phyloP scores from a whole-genome alignment of 2,797 vertebrate genomes.

The Holocentrus rufus region DNA sequence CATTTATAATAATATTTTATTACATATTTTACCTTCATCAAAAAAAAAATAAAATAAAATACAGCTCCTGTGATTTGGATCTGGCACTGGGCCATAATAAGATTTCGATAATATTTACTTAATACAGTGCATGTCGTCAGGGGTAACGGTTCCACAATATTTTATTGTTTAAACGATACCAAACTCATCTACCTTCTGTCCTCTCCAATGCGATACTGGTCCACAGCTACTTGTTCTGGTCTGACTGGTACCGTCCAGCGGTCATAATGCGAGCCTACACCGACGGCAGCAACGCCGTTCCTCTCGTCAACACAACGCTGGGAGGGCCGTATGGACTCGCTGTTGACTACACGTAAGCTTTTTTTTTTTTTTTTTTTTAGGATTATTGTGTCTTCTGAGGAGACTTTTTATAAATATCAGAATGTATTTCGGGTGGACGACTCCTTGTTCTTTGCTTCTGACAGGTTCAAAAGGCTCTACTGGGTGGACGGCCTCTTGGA shows the following conservation, averaged over 20 bases:
- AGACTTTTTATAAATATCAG: background rate
- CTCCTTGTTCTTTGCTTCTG: slow-evolving; percentile 11
- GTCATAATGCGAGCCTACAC: slow-evolving; percentile 78
- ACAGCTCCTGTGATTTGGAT: too few relatives aligned
- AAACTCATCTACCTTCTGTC: background rate
- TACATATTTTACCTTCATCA: too few relatives aligned
- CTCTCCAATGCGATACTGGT: slow-evolving; percentile 7
- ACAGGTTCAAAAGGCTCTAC: slow-evolving; percentile 77
- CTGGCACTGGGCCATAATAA: too few relatives aligned
- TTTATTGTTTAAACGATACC: background rate
- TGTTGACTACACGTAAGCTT: slow-evolving; percentile 77
- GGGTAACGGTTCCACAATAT: background rate
- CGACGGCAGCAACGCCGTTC: slow-evolving; percentile 78
- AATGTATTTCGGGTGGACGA: background rate
- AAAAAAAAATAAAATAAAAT: too few relatives aligned
- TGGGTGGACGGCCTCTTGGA: slow-evolving; percentile 80
- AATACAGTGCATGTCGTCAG: background rate
- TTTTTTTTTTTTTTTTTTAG: background rate
- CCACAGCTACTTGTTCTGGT: slow-evolving; percentile 82
- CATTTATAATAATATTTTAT: too few relatives aligned
- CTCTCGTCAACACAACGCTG: slow-evolving; percentile 81
- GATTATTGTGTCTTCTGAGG: background rate
- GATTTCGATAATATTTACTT: background rate
- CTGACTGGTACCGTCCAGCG: slow-evolving; percentile 81
- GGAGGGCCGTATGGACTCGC: slow-evolving; percentile 79